Conservation (phyloP, 2,797 vertebrate genomes). For the Merluccius polli region DNA sequence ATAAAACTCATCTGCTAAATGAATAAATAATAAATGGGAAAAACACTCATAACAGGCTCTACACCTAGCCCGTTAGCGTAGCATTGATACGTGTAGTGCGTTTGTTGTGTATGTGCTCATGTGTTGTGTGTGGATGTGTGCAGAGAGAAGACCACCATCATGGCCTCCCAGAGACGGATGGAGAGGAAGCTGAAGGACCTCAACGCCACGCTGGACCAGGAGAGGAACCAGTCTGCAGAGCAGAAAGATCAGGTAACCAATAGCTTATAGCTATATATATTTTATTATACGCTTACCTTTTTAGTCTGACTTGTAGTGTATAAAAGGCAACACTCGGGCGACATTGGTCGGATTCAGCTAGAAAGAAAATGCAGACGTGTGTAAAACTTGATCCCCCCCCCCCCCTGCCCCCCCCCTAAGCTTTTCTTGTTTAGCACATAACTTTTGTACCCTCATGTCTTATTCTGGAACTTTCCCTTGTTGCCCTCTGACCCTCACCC, state of each 20-base stretch:
- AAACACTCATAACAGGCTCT: background rate
- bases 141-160: slow-evolving; percentile 83
- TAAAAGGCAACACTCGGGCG: background rate
- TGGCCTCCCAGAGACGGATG: slow-evolving; percentile 81
- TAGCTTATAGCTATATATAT: background rate
- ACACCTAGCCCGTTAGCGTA: background rate
- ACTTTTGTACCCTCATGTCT: background rate
- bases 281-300: background rate
- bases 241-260: slow-evolving; percentile 86
- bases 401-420: too few relatives aligned
- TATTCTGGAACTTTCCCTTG: slow-evolving; percentile 37
- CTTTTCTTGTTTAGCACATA: background rate
- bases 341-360: background rate
- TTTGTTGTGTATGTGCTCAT: background rate
- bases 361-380: background rate
- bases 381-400: background rate
- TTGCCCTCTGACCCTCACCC: slow-evolving; percentile 49
- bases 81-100: background rate
- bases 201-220: slow-evolving; percentile 86
- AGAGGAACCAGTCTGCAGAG: slow-evolving; percentile 83
- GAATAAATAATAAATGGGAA: too few relatives aligned
- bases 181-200: slow-evolving; percentile 91
- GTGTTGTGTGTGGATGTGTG: background rate
- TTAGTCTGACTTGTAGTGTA: background rate
- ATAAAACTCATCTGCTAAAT: background rate